These are phyloP conservation scores for Uloborus plumipes DNA, from an alignment of 2,888 invertebrate species.

Conservation along the genomic window DNA sequence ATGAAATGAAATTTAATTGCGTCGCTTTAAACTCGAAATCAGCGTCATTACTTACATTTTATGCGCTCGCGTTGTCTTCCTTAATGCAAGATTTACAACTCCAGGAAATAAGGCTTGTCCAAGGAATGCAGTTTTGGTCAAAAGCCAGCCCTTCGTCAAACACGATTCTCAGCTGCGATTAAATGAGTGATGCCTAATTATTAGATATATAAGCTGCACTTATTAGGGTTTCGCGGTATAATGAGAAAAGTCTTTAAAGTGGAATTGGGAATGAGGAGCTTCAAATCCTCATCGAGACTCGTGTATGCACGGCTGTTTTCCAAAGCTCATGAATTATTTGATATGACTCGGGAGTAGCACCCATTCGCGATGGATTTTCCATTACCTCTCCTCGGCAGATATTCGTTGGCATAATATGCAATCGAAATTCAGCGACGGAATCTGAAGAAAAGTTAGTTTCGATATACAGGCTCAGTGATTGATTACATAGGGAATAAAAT, in stretches of 20 bases:
- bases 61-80: constrained; percentile 17
- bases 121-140: constrained; percentile 2
- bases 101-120: not conserved
- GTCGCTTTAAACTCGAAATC: constrained; percentile 25
- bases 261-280: not conserved
- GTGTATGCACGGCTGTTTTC: too few relatives aligned
- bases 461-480: too few relatives aligned
- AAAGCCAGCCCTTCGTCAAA: constrained; percentile 9
- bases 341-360: too few relatives aligned
- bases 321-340: too few relatives aligned
- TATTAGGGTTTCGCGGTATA: constrained; percentile 26
- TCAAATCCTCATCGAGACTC: not conserved
- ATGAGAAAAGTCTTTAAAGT: constrained; percentile 18
- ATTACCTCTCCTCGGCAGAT: too few relatives aligned
- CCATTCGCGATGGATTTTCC: too few relatives aligned
- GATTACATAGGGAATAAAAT: too few relatives aligned
- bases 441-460: too few relatives aligned
- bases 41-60: constrained; percentile 9
- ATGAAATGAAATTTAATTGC: constrained; percentile 40
- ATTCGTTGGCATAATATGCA: too few relatives aligned
- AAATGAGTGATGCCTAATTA: constrained; percentile 35
- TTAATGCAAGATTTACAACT: constrained; percentile 23
- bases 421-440: too few relatives aligned
- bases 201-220: constrained; percentile 25
- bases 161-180: constrained; percentile 25